These are phyloP conservation scores for Podarcis raffonei DNA, from an alignment of 2,113 vertebrate species.

Conservation along the genomic window DNA sequence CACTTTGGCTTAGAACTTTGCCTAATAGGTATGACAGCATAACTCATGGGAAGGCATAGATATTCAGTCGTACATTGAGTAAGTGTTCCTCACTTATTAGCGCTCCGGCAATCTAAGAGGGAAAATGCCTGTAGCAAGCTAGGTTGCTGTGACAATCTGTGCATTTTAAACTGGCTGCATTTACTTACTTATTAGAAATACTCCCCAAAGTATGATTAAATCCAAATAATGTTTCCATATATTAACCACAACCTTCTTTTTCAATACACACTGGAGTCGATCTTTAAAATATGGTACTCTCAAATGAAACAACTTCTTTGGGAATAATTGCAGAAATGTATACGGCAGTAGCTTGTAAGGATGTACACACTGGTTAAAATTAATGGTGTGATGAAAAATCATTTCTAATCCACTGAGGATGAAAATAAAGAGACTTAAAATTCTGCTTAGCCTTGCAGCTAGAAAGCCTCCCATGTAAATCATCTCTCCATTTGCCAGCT, in stretches of 20 bases:
- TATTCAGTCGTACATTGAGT: constrained; percentile 30
- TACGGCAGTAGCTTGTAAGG: constrained; percentile 29
- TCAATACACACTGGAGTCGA: constrained; percentile 42
- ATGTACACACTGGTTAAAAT: constrained; percentile 33
- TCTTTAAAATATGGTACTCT: constrained; percentile 53
- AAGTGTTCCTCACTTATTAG: constrained; percentile 60
- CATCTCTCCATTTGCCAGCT: neutral
- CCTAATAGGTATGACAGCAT: constrained; percentile 20
- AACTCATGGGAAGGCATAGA: constrained; percentile 32
- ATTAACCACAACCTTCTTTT: constrained; percentile 50
- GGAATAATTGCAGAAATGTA: constrained; percentile 47
- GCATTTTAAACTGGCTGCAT: constrained; percentile 70
- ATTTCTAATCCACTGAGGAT: constrained; percentile 42
- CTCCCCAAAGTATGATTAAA: constrained; percentile 64
- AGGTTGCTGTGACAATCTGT: constrained; percentile 62
- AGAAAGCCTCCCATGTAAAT: constrained; percentile 12
- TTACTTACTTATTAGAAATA: constrained; percentile 60
- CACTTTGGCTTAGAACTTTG: neutral
- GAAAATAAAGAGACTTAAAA: constrained; percentile 34
- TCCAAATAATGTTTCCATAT: constrained; percentile 62
- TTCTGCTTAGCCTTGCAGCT: neutral
- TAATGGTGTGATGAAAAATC: constrained; percentile 26
- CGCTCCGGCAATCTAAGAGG: constrained; percentile 46
- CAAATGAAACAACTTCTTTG: constrained; percentile 49
- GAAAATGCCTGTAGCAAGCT: constrained; percentile 63